Evolutionary conservation across 35 echinoderm and acorn worm species (phyloP), one percentile per base, ranked within the genome.

Genomic region (Strongylocentrotus purpuratus): DNA sequence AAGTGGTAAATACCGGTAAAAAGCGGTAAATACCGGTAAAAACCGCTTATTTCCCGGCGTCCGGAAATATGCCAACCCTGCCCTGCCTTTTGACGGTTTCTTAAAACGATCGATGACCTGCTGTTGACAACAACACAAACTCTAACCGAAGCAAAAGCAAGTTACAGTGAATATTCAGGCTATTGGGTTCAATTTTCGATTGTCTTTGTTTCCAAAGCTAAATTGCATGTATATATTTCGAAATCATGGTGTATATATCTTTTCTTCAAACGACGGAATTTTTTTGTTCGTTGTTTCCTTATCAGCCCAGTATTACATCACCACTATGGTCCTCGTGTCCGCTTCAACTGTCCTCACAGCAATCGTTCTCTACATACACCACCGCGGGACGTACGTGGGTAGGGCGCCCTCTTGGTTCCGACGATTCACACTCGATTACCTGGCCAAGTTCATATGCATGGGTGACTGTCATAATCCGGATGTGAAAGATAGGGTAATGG

Each of bases 221-320:
- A 55, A 11, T 55, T 55, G 35, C 35, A 41, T 41, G 35, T 1
- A 41, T 1, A 41, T 41, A 41, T 41, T 41, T 41, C 35, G 35
- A 41, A 41, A 41, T 41, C 35, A 41, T 41, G 35, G 35, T 41
- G 4, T 2, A 78, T 22, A 8, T 2, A 78, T 22, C 20, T 7
- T 7, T 28, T n/a, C 20, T n/a, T n/a, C 65, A 3, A 41, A 0
- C 35, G 35, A 41, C 35, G 35, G 35, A 41, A 41, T 50, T 86
- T 3, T n/a, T 10, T 61, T 33, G 58, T 32, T 96, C 85, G 48
- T 32, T 28, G 96, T 33, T 94, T 46, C 18, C 92, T 86, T 78
- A 70, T 35, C 92, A 99, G 98, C 97, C 95, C 95, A 97, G 89
- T 99, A 97, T 78, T 99, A 97, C 94, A 92, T 99, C 41, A 58